These are phyloP conservation scores for Etia nguti DNA, from an alignment of 2,113 vertebrate species.

Conservation along the genomic window DNA sequence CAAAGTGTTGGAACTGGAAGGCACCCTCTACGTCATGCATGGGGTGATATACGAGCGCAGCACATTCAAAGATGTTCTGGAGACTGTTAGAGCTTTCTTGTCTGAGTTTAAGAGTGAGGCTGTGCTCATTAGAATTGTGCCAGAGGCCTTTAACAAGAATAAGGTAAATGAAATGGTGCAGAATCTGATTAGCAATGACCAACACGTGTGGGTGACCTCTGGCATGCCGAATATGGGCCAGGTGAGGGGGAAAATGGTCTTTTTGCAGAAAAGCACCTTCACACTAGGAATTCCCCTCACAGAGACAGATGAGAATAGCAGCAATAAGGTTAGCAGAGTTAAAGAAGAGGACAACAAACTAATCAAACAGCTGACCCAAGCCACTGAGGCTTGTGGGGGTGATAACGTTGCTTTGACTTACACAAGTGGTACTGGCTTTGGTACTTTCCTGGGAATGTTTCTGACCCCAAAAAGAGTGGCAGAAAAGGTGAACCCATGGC, in stretches of 20 bases:
- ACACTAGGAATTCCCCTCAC: constrained; percentile 29
- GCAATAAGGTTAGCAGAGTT: constrained; percentile 37
- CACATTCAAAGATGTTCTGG: constrained; percentile 18
- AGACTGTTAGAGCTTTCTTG: constrained; percentile 33
- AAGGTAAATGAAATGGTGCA: constrained; percentile 24
- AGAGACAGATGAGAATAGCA: constrained; percentile 21
- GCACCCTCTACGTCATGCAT: constrained; percentile 67
- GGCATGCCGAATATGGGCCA: constrained; percentile 64
- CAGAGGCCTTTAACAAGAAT: constrained; percentile 54
- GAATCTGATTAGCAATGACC: constrained; percentile 38
- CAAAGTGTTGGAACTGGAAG: constrained; percentile 53
- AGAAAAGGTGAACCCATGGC: constrained; percentile 65
- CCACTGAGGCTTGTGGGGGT: neutral
- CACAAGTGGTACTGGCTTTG: constrained; percentile 67
- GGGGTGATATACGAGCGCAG: constrained; percentile 64
- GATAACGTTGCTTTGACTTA: constrained; percentile 61
- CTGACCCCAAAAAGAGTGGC: constrained; percentile 67
- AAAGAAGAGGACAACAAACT: constrained; percentile 19
- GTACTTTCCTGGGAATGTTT: constrained; percentile 52
- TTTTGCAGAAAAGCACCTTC: constrained; percentile 64
- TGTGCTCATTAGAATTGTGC: constrained; percentile 68
- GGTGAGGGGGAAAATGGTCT: constrained; percentile 71
- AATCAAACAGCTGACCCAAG: constrained; percentile 22
- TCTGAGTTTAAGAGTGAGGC: constrained; percentile 22
- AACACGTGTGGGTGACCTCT: constrained; percentile 51